These are phyloP conservation scores for Mormyrus lacerda DNA, from an alignment of 2,113 vertebrate genomes.

Conservation along the genomic window DNA sequence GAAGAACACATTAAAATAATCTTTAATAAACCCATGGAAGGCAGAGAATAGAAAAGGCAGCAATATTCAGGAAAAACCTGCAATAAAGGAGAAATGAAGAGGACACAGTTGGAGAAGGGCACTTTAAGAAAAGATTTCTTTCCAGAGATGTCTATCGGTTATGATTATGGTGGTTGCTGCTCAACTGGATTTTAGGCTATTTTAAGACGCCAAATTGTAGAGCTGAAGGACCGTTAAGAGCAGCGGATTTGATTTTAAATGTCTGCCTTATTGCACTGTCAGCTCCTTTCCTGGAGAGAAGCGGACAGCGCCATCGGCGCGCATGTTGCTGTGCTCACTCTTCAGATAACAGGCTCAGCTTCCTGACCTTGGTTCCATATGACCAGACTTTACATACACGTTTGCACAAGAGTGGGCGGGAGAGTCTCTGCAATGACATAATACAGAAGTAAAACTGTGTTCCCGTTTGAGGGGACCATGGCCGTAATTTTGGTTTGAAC, in stretches of 20 bases:
- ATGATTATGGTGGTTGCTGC: background rate
- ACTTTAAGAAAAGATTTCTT: background rate
- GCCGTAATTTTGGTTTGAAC: background rate
- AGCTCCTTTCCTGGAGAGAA: slow-evolving; percentile 21
- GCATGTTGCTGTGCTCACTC: background rate
- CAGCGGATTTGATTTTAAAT: slow-evolving; percentile 1
- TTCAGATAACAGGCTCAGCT: background rate
- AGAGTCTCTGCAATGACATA: background rate
- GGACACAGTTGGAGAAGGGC: background rate
- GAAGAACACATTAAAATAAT: slow-evolving; percentile 9
- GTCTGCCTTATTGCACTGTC: background rate
- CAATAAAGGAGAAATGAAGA: slow-evolving; percentile 5
- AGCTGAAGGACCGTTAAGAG: background rate
- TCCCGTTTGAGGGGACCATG: background rate
- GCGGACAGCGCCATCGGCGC: slow-evolving; percentile 27
- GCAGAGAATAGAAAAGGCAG: background rate
- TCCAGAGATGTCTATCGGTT: background rate
- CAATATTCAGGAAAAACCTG: background rate
- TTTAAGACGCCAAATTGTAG: slow-evolving; percentile 2
- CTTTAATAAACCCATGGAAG: background rate
- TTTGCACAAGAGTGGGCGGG: background rate
- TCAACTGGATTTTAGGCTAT: slow-evolving; percentile 1
- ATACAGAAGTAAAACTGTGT: background rate
- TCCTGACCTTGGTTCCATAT: background rate
- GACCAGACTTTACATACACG: too few species aligned